Evolutionary conservation across 2,888 invertebrate species (phyloP), one percentile per base, ranked within the genome.

Genomic region (Sturmia bella): DNA sequence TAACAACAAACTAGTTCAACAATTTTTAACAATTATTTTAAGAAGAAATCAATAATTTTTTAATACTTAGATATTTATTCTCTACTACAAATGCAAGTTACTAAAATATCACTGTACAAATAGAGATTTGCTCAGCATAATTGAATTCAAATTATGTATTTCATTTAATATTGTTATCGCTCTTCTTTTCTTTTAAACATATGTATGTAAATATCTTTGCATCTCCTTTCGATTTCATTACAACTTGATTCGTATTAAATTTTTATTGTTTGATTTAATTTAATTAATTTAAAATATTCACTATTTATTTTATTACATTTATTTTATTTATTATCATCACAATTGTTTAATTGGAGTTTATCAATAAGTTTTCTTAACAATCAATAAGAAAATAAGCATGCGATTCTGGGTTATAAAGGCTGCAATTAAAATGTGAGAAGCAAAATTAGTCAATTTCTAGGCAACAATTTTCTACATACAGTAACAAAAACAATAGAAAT

Each of bases 1-100:
- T 68, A 78, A 79, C 72, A 79, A 86, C 84, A 85, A 87, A 87
- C 86, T 86, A 87, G 85, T 83, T 84, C 85, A 84, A 85, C 86
- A 85, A 84, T 80, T 86, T 84, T 84, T 70, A 83, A 72, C 73
- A 81, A 72, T 81, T 80, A 39, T 66, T 73, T 54, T 37, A 69
- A 81, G 76, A 83, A 64, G 61, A 27, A 66, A 64, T 57, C 48
- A 70, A 63, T 41, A 56, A 50, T 24, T 54, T 64, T 54, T 54
- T 15, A 37, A 32, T 39, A 57, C 32, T 17, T 37, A 37, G 15
- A 21, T 13, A 57, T 39, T 39, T 43, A 41, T 63, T 78, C 39
- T 57, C 57, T 68, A 74, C 63, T 43, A 64, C 56, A 73, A 64
- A 79, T 59, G 37, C 52, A 73, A 72, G 61, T 59, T 68, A 27